phyloP scores from a whole-genome alignment of 35 echinoderm and acorn worm species.

The Amphiura filiformis region DNA sequence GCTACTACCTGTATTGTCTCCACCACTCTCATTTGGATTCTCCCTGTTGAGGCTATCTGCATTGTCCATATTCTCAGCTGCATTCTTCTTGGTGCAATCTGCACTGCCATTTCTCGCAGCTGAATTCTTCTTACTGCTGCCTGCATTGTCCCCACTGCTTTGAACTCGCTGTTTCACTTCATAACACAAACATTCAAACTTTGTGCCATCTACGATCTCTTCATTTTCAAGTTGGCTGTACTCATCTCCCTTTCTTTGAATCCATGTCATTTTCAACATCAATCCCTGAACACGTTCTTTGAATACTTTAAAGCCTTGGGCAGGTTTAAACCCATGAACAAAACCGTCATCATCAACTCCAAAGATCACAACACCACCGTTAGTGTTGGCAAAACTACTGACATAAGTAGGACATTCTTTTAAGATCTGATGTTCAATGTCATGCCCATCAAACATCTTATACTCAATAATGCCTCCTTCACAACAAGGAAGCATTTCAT shows the following conservation, averaged over 20 bases:
- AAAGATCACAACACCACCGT: not conserved
- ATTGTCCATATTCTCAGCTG: not conserved
- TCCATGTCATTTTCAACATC: not conserved
- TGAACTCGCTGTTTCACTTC: not conserved
- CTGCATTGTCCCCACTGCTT: not conserved
- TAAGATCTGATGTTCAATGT: not conserved
- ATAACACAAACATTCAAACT: not conserved
- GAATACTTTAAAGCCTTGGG: not conserved
- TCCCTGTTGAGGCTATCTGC: not conserved
- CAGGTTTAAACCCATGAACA: not conserved
- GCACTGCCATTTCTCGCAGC: not conserved
- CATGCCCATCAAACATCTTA: not conserved
- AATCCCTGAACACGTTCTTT: not conserved
- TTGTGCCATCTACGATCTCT: not conserved
- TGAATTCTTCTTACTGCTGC: not conserved
- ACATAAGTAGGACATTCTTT: not conserved
- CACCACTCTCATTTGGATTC: not conserved
- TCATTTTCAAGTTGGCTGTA: not conserved
- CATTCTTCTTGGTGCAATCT: not conserved
- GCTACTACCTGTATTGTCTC: not conserved
- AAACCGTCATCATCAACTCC: not conserved
- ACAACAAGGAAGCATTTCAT: not conserved
- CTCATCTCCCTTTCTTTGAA: not conserved
- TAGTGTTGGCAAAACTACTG: not conserved
- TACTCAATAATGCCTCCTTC: not conserved